Conservation (phyloP, 2,888 invertebrate species). For the Campoplex capitator region DNA sequence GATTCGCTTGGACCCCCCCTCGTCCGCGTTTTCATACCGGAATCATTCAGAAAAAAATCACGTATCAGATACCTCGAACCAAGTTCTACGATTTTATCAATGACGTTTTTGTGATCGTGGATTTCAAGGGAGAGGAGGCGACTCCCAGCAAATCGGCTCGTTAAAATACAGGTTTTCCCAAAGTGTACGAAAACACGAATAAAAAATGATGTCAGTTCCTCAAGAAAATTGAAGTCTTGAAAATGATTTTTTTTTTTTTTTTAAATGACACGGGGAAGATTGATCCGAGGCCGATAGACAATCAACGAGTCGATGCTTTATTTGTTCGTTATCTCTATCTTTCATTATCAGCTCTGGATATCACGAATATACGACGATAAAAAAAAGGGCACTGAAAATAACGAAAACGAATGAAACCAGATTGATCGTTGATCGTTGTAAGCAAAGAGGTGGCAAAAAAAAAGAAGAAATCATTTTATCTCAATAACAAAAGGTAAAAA, state of each 20-base stretch:
- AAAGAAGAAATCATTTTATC: background rate
- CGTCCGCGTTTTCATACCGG: background rate
- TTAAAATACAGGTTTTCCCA: background rate
- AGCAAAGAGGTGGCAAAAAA: background rate
- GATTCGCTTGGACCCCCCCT: background rate
- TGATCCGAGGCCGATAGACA: slow-evolving; percentile 16
- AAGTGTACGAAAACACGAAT: background rate
- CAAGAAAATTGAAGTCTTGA: background rate
- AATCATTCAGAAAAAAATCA: slow-evolving; percentile 12
- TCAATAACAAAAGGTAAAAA: background rate
- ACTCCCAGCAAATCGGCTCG: too few relatives aligned
- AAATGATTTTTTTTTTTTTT: background rate
- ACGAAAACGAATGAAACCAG: slow-evolving; percentile 21
- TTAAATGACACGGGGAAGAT: background rate
- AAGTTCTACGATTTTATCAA: background rate
- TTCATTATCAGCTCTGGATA: slow-evolving; percentile 49
- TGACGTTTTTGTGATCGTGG: background rate
- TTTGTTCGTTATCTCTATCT: background rate
- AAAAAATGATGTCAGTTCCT: background rate
- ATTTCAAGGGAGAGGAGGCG: background rate
- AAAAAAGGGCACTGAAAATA: slow-evolving; percentile 1
- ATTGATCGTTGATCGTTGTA: slow-evolving; percentile 3
- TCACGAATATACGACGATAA: slow-evolving; percentile 28
- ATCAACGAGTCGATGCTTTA: slow-evolving; percentile 16
- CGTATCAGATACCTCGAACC: background rate